Evolutionary conservation across 2,888 invertebrate species (phyloP).

Genomic region (Caenorhabditis sp.): DNA sequence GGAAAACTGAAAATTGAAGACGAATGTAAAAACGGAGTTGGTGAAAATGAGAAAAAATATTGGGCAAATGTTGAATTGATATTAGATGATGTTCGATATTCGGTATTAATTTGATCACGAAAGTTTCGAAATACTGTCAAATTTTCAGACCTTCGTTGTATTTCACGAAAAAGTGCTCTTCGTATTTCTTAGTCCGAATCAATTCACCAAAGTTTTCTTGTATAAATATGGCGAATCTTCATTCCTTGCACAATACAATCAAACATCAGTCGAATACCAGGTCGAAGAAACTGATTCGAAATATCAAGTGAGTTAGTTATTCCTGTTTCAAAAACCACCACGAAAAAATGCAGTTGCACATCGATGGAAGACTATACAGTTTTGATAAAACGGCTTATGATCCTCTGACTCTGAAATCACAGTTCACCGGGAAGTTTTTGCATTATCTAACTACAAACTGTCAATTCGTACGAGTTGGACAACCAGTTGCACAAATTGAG

Average conservation of each 20-base stretch:
- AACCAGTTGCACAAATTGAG: slow-evolving; percentile 34
- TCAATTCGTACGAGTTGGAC: slow-evolving; percentile 24
- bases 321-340: no score
- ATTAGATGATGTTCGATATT: neutral
- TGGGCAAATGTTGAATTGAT: neutral
- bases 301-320: neutral
- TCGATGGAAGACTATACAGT: neutral
- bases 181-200: neutral
- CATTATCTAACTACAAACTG: slow-evolving; percentile 9
- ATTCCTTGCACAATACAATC: neutral
- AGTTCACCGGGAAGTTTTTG: slow-evolving; percentile 39
- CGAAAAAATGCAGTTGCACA: neutral
- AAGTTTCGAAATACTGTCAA: no score
- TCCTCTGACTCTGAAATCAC: slow-evolving; percentile 16
- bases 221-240: neutral
- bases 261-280: slow-evolving; percentile 10
- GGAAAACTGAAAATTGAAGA: neutral
- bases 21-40: neutral
- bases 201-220: neutral
- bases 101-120: no score
- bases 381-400: slow-evolving; percentile 13
- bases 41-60: neutral
- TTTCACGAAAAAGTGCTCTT: neutral
- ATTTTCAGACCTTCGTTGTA: neutral
- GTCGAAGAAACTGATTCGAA: slow-evolving; percentile 21